Evolutionary conservation across 2,888 invertebrate genomes (phyloP), one percentile per base, ranked within the genome.

Genomic region (Heteromyza rotundicornis): DNA sequence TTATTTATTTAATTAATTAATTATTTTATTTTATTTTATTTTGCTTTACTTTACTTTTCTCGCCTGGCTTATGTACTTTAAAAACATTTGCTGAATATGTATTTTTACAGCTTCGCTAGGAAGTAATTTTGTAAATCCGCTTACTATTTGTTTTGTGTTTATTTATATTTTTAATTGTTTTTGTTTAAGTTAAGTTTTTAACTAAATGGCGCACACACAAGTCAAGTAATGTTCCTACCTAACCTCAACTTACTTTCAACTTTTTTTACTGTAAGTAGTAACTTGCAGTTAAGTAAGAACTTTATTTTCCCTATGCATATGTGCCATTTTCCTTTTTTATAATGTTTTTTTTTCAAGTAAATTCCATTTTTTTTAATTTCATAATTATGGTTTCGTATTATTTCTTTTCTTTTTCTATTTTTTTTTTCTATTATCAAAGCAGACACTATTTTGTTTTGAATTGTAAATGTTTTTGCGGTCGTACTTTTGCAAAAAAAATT

Each of bases 1-100:
- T 67, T 64, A 58, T 65, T 65, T 59, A 40, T 23, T 40, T 22
- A n/a, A n/a, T n/a, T n/a, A n/a, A n/a, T n/a, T n/a, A n/a, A n/a
- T n/a, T n/a, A n/a, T n/a, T n/a, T n/a, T n/a, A n/a, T n/a, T n/a
- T n/a, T n/a, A n/a, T n/a, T n/a, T n/a, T n/a, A n/a, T n/a, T n/a
- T n/a, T n/a, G n/a, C n/a, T n/a, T n/a, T n/a, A n/a, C n/a, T n/a
- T n/a, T n/a, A n/a, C n/a, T n/a, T n/a, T n/a, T n/a, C n/a, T n/a
- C n/a, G n/a, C n/a, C n/a, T n/a, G n/a, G n/a, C n/a, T n/a, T n/a
- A n/a, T 3, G n/a, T 40, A 14, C 5, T 10, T 40, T 40, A 10
- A 14, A 7, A 40, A 40, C 5, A 23, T 12, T 20, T 23, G 50
- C 17, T 50, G 53, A 49, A 49, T 24, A 32, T 35, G 20, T 40